These are phyloP conservation scores for Phalloptychus januarius DNA, from an alignment of 2,797 vertebrate genomes.

Conservation along the genomic window DNA sequence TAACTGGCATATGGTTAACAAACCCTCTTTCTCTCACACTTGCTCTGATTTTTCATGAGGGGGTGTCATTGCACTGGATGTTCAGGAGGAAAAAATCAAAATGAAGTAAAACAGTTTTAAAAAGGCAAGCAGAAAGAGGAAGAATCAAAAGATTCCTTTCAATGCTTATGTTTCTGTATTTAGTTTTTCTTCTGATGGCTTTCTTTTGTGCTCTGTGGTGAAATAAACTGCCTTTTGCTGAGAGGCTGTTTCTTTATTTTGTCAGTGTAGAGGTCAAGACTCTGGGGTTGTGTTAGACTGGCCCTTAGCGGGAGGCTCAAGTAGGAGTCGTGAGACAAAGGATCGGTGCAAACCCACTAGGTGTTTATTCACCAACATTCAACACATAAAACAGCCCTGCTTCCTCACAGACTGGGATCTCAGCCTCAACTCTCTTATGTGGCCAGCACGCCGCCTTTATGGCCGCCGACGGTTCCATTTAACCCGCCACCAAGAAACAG, in stretches of 20 bases:
- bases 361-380: no score
- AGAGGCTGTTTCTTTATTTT: slow-evolving; percentile 63
- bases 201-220: slow-evolving; percentile 68
- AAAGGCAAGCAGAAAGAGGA: slow-evolving; percentile 47
- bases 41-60: slow-evolving; percentile 33
- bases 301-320: no score
- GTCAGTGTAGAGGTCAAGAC: slow-evolving; percentile 32
- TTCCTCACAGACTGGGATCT: no score
- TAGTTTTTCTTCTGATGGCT: slow-evolving; percentile 46
- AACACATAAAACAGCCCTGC: no score
- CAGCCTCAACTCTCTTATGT: no score
- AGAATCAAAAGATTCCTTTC: slow-evolving; percentile 46
- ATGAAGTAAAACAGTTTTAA: slow-evolving; percentile 43
- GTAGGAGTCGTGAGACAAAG: no score
- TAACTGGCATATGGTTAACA: slow-evolving; percentile 54
- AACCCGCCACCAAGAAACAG: no score
- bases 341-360: no score
- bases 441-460: no score
- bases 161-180: slow-evolving; percentile 24
- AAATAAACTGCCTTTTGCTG: slow-evolving; percentile 73
- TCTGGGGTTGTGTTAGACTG: no score
- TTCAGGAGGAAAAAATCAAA: slow-evolving; percentile 37
- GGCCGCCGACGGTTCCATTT: no score
- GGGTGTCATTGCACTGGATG: slow-evolving; percentile 72
- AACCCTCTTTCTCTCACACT: slow-evolving; percentile 52